Percentiles rank a stretch among this genome's conserved stretches.
Evolutionary conservation across 2,888 invertebrate genomes (phyloP).

Genomic region (Hirtodrosophila trivittata): DNA sequence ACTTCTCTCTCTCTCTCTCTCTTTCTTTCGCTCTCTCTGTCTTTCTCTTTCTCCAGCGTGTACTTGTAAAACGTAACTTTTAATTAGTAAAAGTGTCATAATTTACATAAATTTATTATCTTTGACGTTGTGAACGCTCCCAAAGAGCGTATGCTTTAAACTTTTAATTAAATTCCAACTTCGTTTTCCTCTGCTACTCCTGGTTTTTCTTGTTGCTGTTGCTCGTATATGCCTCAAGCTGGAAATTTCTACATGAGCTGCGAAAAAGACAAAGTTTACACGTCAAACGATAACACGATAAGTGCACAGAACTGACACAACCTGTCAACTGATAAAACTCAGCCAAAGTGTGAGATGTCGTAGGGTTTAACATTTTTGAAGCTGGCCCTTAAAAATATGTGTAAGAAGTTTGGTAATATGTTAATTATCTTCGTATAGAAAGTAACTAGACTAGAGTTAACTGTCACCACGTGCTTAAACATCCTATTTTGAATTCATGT

Average conservation of each 20-base stretch:
- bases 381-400: too few species aligned
- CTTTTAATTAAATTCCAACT: conserved; percentile 75
- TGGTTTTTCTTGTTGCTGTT: conserved; percentile 10
- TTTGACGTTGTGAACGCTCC: conserved; percentile 25
- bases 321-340: conserved; percentile 3
- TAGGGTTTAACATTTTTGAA: too few species aligned
- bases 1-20: too few species aligned
- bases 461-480: too few species aligned
- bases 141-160: conserved; percentile 57
- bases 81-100: conserved; percentile 65
- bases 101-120: conserved; percentile 69
- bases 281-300: conserved; percentile 35
- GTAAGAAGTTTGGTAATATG: too few species aligned
- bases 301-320: conserved; percentile 12
- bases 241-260: conserved; percentile 13
- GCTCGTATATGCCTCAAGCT: conserved; percentile 31
- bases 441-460: too few species aligned
- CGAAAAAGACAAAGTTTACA: conserved; percentile 33
- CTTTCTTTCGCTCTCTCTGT: too few species aligned
- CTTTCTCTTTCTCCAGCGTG: not conserved
- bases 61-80: conserved; percentile 42
- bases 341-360: too few species aligned
- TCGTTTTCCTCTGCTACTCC: conserved; percentile 15
- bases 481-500: conserved; percentile 8
- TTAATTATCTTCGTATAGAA: too few species aligned